A percentile compares a stretch with the other conserved stretches of the same genome.
Evolutionary conservation across 2,113 vertebrate genomes (phyloP).

Genomic region (Megalops atlanticus): DNA sequence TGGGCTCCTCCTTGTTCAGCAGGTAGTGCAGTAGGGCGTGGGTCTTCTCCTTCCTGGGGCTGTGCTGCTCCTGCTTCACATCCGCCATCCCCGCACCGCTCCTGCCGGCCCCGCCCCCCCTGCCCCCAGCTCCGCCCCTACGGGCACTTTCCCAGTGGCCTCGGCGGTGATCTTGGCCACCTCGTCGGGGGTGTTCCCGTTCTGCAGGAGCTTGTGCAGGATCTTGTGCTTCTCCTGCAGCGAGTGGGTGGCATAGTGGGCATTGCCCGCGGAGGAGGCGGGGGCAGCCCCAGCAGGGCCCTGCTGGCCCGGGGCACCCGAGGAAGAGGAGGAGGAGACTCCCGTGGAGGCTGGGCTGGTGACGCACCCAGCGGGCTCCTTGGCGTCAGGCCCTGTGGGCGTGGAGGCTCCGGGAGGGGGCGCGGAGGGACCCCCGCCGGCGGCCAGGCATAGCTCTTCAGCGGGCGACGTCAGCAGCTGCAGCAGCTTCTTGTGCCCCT

Average conservation of each 20-base stretch:
- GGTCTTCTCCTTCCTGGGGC: slow-evolving; percentile 92
- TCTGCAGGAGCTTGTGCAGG: slow-evolving; percentile 94
- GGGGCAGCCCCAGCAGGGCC: slow-evolving; percentile 79
- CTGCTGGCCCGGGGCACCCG: slow-evolving; percentile 63
- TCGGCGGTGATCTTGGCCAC: slow-evolving; percentile 96
- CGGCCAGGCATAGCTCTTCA: slow-evolving; percentile 76
- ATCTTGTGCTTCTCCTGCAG: slow-evolving; percentile 97
- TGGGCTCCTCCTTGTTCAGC: slow-evolving; percentile 91
- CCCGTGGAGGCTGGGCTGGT: slow-evolving; percentile 88
- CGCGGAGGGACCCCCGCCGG: slow-evolving; percentile 34
- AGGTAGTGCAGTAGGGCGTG: slow-evolving; percentile 91
- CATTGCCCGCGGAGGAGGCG: slow-evolving; percentile 72
- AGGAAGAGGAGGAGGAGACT: slow-evolving; percentile 86
- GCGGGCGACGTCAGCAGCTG: slow-evolving; percentile 91
- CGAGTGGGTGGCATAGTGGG: slow-evolving; percentile 74
- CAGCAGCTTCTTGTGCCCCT: slow-evolving; percentile 92
- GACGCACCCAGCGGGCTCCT: slow-evolving; percentile 77
- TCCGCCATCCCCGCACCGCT: slow-evolving; percentile 64
- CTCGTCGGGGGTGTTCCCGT: slow-evolving; percentile 94
- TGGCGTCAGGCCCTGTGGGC: slow-evolving; percentile 70
- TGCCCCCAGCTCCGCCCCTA: slow-evolving; percentile 75
- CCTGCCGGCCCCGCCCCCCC: slow-evolving; percentile 40
- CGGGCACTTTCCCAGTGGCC: slow-evolving; percentile 88
- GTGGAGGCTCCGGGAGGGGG: slow-evolving; percentile 59
- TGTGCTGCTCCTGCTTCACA: slow-evolving; percentile 88